Evolutionary conservation across 2,888 invertebrate species (phyloP), one percentile per base, ranked within the genome.

Genomic region (Cylloceria caligata): DNA sequence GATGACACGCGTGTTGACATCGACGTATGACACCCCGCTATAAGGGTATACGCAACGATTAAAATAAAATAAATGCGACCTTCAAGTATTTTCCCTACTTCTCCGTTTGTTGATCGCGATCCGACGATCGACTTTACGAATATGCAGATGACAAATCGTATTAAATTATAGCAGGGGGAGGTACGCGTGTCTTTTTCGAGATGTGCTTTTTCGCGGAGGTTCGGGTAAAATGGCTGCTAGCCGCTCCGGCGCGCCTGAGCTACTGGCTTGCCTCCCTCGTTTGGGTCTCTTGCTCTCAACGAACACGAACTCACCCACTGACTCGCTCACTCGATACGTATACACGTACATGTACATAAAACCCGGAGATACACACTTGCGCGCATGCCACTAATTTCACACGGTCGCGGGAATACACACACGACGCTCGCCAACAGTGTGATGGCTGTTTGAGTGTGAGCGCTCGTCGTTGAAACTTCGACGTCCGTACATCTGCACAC

Each of bases 191-290:
- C n/a, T 49, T 16, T 52, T 77, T 67, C 39, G 69, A 34, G 34
- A 57, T 30, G 55, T 47, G 57, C 76, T 86, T 90, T 89, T 88
- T 87, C 88, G 88, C 90, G 88, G 88, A 82, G 86, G 88, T 88
- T 91, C 90, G 91, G 88, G 89, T 91, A 92, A 92, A 92, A 92
- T 92, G 91, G 91, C 91, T 91, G 91, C 91, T 91, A 89, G 91
- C 90, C 91, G 90, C 90, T 91, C 89, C 91, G 91, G 91, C 91
- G 91, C 91, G 91, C 89, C 91, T 89, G 91, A 91, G 91, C 91
- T 92, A 92, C 91, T 91, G 91, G 90, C 91, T 90, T 90, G 91
- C 91, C 91, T 92, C 91, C 91, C 91, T 92, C 91, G 91, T 91
- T 92, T 90, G 88, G 90, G 88, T 89, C 89, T 88, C 88, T 82